phyloP scores from a whole-genome alignment of 2,888 invertebrate genomes.

The Laspeyria flexula region DNA sequence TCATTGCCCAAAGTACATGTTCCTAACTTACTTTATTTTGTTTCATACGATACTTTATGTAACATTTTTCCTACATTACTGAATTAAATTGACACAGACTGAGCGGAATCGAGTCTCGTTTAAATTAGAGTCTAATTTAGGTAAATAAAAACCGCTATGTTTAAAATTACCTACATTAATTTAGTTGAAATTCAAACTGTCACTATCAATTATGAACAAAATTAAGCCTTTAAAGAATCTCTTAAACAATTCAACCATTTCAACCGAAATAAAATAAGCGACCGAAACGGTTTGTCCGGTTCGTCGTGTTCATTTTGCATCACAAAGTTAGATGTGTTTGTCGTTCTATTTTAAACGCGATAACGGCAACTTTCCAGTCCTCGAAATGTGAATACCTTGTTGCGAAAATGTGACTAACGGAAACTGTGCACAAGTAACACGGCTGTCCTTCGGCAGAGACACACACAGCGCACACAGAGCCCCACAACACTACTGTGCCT shows the following conservation, averaged over 20 bases:
- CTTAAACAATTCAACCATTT: conserved; percentile 36
- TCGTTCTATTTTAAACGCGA: conserved; percentile 85
- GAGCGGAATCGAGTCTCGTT: too few species aligned
- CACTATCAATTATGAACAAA: conserved; percentile 13
- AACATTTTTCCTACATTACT: not conserved
- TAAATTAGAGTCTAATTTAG: too few species aligned
- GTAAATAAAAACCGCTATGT: not conserved
- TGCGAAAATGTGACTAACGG: conserved; percentile 86
- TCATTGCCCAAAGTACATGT: conserved; percentile 53
- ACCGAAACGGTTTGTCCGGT: conserved; percentile 54
- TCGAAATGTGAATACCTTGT: conserved; percentile 86
- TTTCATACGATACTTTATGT: conserved; percentile 17
- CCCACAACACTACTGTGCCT: conserved; percentile 6
- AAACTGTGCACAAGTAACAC: conserved; percentile 84
- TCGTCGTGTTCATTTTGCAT: conserved; percentile 79
- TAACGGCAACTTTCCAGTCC: conserved; percentile 84
- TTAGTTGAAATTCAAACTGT: conserved; percentile 10
- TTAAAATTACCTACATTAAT: conserved; percentile 7
- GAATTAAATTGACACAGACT: too few species aligned
- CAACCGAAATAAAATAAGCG: conserved; percentile 47
- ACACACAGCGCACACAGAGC: conserved; percentile 19
- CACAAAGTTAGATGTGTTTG: conserved; percentile 84
- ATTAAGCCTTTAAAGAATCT: conserved; percentile 29
- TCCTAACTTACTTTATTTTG: conserved; percentile 34
- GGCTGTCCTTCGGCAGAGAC: conserved; percentile 62